Evolutionary conservation across 2,113 vertebrate genomes (phyloP).

Genomic region (Miniopterus natalensis): DNA sequence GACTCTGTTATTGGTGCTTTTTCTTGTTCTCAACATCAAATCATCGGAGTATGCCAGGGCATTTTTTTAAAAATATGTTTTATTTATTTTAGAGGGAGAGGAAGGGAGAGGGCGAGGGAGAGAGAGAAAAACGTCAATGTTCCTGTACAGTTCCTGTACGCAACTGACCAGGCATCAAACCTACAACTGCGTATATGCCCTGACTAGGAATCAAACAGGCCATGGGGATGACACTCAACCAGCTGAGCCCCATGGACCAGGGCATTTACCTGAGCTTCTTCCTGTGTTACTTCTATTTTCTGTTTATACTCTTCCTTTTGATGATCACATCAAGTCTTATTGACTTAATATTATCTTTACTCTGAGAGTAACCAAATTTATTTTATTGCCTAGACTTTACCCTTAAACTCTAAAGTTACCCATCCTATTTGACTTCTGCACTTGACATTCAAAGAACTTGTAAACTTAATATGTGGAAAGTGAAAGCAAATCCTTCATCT

Average conservation of each 20-base stretch:
- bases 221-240: neutral
- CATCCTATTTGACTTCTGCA: neutral
- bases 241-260: neutral
- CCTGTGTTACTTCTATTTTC: neutral
- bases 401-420: neutral
- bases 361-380: neutral
- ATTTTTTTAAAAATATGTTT: neutral
- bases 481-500: neutral
- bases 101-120: no score
- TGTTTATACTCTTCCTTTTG: neutral
- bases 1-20: neutral
- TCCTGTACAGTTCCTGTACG: no score
- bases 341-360: neutral
- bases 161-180: neutral
- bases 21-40: neutral
- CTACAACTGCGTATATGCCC: neutral
- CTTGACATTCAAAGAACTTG: neutral
- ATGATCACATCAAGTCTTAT: neutral
- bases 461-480: neutral
- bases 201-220: neutral
- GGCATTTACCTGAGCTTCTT: neutral
- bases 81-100: neutral
- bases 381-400: neutral
- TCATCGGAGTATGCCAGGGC: fast-evolving
- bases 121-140: neutral